Percentiles rank a stretch among this genome's conserved stretches.
Conservation (phyloP, 2,888 invertebrate species). For the Chaetoderma sp. region DNA sequence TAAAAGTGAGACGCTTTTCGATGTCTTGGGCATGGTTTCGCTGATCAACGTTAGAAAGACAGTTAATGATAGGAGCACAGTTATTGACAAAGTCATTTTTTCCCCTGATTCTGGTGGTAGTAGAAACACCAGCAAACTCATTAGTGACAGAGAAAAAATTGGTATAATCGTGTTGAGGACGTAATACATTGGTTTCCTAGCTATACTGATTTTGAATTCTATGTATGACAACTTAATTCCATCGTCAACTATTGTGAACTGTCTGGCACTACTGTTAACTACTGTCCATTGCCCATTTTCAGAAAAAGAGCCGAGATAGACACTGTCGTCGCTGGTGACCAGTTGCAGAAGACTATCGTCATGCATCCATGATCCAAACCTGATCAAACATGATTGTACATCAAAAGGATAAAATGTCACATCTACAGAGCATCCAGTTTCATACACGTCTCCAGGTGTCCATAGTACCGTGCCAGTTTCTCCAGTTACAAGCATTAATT, state of each 20-base stretch:
- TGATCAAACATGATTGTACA: background rate
- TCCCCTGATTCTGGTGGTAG: constrained; percentile 1
- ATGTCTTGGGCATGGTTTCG: constrained; percentile 2
- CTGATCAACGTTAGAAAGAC: background rate
- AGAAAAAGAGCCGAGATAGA: no score
- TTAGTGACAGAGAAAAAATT: background rate
- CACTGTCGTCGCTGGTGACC: no score
- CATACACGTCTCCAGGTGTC: background rate
- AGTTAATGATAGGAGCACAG: constrained; percentile 2
- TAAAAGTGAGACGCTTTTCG: background rate
- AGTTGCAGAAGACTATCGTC: no score
- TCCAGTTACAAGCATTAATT: no score
- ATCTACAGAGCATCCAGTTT: constrained; percentile 1
- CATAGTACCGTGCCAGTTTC: background rate
- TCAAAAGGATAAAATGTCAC: constrained; percentile 5
- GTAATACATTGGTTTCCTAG: background rate
- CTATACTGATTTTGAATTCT: background rate
- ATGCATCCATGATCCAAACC: constrained; percentile 1
- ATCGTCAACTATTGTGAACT: no score
- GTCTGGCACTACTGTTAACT: no score
- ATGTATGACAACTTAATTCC: no score
- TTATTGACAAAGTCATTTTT: constrained; percentile 1
- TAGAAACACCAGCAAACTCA: background rate
- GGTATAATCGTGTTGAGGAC: background rate
- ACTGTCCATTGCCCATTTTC: no score